Base-by-base conservation (phyloP, 1,140 invertebrate species). In the Drosophila ogumai region DNA sequence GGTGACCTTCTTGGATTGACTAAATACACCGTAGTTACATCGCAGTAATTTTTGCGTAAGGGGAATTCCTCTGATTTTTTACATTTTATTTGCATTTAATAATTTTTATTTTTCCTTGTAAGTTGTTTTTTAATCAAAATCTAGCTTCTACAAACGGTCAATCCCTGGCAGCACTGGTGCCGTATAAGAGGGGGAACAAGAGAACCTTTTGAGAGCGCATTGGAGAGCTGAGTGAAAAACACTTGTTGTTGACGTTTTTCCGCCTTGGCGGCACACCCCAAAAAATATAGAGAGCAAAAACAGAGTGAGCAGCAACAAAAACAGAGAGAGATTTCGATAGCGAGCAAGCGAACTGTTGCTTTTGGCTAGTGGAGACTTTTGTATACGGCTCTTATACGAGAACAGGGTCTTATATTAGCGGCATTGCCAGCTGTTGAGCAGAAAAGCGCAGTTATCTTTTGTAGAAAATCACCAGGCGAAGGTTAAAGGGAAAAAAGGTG, bases 361-460 rank as follows among this genome's bases (percentile, higher is more conserved):
- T 81, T 46, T 50, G 66, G 46, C 28, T 41, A 17, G 36, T 78
- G 75, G 56, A 78, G 75, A 78, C 58, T 71, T 57, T 15, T 9
- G 12, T 28, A 46, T 1, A 8, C 12, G 1, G 15, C 74, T 85
- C 82, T 85, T 77, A 63, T 78, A 76, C 13, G 22, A 44, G 38
- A 38, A 36, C 19, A 2, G 7, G 2, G 49, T 63, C 56, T 68
- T 59, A 66, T 54, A 74, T 19, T 9, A 12, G 3, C 22, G 50
- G 82, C 71, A 86, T 85, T 87, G 79, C 82, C 82, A 86, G 58
- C 40, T 67, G 47, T 25, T 25, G 17, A 46, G 38, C 28, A 38
- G 79, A 88, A 86, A 86, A 86, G 84, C 75, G 82, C 82, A 86
- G 82, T 86, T 86, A 86, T 86, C 82, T 86, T 86, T 79, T 82